Conservation (phyloP, 1,140 invertebrate species). For the Cotesia chilonis region DNA sequence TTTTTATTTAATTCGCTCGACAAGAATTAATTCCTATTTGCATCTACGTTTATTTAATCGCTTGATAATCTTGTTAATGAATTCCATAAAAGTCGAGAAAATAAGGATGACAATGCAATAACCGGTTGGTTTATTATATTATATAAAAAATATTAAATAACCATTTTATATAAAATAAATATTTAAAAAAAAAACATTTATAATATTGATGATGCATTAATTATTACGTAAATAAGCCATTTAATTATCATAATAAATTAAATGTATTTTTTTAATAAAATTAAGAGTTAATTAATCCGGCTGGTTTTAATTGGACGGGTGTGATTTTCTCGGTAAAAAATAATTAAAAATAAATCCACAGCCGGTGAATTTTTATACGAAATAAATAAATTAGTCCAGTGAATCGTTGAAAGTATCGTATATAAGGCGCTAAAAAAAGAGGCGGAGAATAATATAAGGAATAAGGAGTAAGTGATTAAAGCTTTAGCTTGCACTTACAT, state of each 20-base stretch:
- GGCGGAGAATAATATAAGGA: constrained; percentile 11
- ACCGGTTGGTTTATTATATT: constrained; percentile 11
- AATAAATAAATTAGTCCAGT: constrained; percentile 11
- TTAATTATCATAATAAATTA: constrained; percentile 7
- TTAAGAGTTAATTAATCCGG: too few relatives aligned
- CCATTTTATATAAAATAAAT: too few relatives aligned
- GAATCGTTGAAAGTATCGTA: neutral
- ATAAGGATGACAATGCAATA: constrained; percentile 10
- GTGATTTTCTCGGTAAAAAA: neutral
- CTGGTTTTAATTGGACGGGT: too few relatives aligned
- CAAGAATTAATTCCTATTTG: too few relatives aligned
- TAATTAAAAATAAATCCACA: neutral
- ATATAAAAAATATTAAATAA: neutral
- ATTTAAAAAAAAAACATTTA: neutral
- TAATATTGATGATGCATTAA: constrained; percentile 2
- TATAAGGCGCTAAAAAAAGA: constrained; percentile 24
- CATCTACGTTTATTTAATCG: too few relatives aligned
- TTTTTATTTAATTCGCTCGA: too few relatives aligned
- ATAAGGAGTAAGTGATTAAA: too few relatives aligned
- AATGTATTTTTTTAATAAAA: neutral
- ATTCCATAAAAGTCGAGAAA: neutral
- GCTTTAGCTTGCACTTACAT: too few relatives aligned
- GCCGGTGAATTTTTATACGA: too few relatives aligned
- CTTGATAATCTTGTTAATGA: neutral
- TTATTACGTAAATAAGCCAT: neutral